Conservation (phyloP, 2,888 invertebrate species). For the Altica lythri region DNA sequence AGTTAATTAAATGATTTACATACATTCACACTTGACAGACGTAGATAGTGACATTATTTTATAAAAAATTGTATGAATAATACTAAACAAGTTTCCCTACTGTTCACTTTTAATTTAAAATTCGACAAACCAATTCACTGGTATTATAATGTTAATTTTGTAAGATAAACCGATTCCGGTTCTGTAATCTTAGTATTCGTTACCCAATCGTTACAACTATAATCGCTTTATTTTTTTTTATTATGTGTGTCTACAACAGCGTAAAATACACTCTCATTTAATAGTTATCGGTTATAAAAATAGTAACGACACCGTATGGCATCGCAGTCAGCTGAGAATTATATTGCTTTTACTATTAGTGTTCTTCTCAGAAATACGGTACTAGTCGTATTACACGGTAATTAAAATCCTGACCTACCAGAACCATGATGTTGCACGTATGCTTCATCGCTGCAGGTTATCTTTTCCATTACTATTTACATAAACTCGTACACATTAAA, state of each 20-base stretch:
- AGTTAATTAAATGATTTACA: too few species aligned
- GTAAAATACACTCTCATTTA: conserved; percentile 1
- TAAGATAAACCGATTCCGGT: neutral
- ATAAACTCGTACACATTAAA: too few species aligned
- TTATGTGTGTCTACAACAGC: neutral
- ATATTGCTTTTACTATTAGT: conserved; percentile 6
- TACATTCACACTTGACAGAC: too few species aligned
- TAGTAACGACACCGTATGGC: conserved; percentile 8
- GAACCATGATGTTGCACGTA: neutral
- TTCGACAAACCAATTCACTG: neutral
- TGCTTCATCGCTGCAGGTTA: too few species aligned
- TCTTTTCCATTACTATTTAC: too few species aligned
- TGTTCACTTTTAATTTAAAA: neutral
- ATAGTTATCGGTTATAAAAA: conserved; percentile 7
- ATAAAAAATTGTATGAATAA: neutral
- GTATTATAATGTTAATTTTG: too few species aligned
- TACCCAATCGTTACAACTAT: neutral
- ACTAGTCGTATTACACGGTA: neutral
- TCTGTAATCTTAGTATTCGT: neutral
- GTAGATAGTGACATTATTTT: too few species aligned
- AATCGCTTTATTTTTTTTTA: conserved; percentile 1
- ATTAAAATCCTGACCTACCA: conserved; percentile 10
- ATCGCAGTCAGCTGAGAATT: neutral
- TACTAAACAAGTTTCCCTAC: neutral
- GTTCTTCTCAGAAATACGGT: conserved; percentile 5